A percentile compares a stretch with the other conserved stretches of the same genome.
Conservation (phyloP, 2,888 invertebrate genomes). For the Himalopsyche japonica region DNA sequence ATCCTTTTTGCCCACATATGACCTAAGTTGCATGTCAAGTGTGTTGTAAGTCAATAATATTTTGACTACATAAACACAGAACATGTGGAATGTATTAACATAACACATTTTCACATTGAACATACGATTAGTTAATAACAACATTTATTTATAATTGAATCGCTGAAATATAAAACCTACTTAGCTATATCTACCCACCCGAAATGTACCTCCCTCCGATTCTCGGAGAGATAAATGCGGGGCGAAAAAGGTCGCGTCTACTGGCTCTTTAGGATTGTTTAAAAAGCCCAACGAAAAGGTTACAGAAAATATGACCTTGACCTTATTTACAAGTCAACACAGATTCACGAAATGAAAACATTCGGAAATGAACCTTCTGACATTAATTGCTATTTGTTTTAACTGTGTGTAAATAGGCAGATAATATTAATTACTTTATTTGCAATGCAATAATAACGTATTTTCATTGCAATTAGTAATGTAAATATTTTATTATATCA, state of each 20-base stretch:
- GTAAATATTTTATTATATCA: too few relatives aligned
- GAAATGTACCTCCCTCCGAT: neutral
- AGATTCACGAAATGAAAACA: neutral
- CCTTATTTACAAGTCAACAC: neutral
- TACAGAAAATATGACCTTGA: neutral
- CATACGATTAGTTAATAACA: too few relatives aligned
- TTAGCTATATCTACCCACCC: neutral
- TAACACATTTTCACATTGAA: too few relatives aligned
- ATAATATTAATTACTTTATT: too few relatives aligned
- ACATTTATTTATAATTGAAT: neutral
- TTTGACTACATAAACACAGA: too few relatives aligned
- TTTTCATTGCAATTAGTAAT: too few relatives aligned
- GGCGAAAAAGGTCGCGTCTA: slow-evolving; percentile 1
- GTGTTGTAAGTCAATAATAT: too few relatives aligned
- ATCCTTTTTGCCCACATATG: too few relatives aligned
- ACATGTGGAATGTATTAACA: too few relatives aligned
- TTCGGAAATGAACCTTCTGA: neutral
- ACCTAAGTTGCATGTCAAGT: too few relatives aligned
- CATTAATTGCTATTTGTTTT: neutral
- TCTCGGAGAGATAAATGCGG: neutral
- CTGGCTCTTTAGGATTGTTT: neutral
- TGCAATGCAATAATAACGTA: too few relatives aligned
- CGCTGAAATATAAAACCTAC: neutral
- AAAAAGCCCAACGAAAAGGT: slow-evolving; percentile 3
- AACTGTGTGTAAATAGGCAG: too few relatives aligned